Evolutionary conservation across 2,797 vertebrate species (phyloP).

Genomic region (Limosa lapponica): DNA sequence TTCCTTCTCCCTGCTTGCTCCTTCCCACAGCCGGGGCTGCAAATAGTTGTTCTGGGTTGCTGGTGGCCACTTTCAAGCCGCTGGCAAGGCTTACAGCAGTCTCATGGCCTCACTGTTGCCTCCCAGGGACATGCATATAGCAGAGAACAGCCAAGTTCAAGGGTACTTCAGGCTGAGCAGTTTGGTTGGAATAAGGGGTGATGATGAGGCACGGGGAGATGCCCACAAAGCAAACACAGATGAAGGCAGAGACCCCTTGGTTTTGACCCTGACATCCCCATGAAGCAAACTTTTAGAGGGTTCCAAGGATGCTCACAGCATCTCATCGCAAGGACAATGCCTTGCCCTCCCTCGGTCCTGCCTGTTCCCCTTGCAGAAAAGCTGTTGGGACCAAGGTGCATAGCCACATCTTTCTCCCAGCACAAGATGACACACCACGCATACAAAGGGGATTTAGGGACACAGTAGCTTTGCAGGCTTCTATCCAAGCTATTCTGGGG

Average conservation of each 20-base stretch:
- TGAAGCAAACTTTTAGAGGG: background rate
- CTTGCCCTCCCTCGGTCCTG: background rate
- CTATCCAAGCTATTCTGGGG: background rate
- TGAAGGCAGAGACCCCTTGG: background rate
- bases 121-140: rapidly evolving
- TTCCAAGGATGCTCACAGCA: background rate
- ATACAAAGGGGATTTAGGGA: background rate
- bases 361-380: background rate
- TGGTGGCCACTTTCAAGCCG: background rate
- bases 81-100: background rate
- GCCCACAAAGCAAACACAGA: background rate
- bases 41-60: background rate
- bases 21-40: background rate
- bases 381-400: background rate
- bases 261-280: background rate
- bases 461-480: background rate
- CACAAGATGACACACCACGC: background rate
- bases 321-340: background rate
- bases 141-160: background rate
- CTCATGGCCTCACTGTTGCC: rapidly evolving
- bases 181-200: background rate
- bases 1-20: background rate
- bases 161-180: background rate
- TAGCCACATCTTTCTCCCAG: background rate
- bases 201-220: background rate